Conservation (phyloP, 2,113 vertebrate genomes). For the Ursus arctos region DNA sequence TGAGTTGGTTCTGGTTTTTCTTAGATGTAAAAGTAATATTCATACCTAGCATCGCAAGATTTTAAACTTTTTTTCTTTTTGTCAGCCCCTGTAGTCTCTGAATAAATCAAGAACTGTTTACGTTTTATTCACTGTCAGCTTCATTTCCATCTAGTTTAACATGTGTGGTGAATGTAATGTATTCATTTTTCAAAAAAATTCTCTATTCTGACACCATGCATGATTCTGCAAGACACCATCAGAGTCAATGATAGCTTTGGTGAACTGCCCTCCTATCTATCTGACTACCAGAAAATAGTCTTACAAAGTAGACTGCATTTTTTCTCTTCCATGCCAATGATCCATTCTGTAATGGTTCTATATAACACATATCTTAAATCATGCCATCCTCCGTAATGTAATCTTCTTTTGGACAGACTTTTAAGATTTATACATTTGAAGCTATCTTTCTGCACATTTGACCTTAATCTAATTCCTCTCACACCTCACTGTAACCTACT, state of each 20-base stretch:
- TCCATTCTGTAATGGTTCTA: not conserved
- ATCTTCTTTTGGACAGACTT: slow-evolving; percentile 33
- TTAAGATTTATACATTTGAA: not conserved
- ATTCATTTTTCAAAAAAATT: slow-evolving; percentile 77
- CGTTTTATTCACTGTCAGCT: slow-evolving; percentile 67
- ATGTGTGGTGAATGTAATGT: slow-evolving; percentile 71
- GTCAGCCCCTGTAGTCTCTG: slow-evolving; percentile 54
- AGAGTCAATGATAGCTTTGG: slow-evolving; percentile 40
- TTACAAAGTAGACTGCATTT: slow-evolving; percentile 5
- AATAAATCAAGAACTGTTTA: slow-evolving; percentile 79
- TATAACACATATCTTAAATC: not conserved
- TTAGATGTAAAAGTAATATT: slow-evolving; percentile 51
- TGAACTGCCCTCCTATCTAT: slow-evolving; percentile 50
- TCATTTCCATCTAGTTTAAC: slow-evolving; percentile 76
- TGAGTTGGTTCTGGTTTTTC: slow-evolving; percentile 35
- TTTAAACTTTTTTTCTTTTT: slow-evolving; percentile 61
- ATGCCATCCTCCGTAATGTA: not conserved
- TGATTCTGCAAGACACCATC: slow-evolving; percentile 71
- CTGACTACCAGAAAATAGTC: not conserved
- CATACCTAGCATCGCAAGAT: slow-evolving; percentile 14
- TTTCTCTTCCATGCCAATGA: not conserved
- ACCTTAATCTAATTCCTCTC: slow-evolving; percentile 59
- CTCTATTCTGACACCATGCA: slow-evolving; percentile 59
- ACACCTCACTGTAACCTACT: slow-evolving; percentile 26
- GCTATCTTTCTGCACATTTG: slow-evolving; percentile 2